phyloP scores from a whole-genome alignment of 2,113 vertebrate species.

The Edolisoma coerulescens region DNA sequence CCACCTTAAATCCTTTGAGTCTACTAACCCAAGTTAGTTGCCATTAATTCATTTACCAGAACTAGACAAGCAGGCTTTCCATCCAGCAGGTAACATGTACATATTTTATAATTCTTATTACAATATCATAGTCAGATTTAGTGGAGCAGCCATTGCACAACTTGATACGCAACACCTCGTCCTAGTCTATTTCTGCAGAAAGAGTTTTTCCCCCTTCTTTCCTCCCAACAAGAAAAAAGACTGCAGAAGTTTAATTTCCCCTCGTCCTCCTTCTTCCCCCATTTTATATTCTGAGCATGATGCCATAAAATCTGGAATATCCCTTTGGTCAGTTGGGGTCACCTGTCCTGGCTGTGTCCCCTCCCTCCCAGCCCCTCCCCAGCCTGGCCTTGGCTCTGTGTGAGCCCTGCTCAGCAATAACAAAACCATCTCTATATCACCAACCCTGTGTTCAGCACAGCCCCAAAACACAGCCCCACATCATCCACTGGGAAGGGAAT shows the following conservation, averaged over 20 bases:
- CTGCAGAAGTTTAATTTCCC: background rate
- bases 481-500: background rate
- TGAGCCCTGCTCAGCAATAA: background rate
- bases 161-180: rapidly evolving
- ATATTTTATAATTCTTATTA: background rate
- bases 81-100: background rate
- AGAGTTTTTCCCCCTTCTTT: background rate
- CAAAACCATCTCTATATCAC: background rate
- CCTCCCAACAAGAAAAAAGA: rapidly evolving
- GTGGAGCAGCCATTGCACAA: background rate
- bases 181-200: background rate
- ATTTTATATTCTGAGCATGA: background rate
- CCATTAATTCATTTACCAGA: background rate
- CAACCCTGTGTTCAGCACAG: background rate
- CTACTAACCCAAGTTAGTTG: background rate
- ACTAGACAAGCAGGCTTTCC: background rate
- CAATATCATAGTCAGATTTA: background rate
- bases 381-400: background rate
- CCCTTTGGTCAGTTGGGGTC: background rate
- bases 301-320: background rate
- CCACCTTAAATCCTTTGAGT: background rate
- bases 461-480: background rate
- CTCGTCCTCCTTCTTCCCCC: background rate
- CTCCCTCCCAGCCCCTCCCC: background rate
- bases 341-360: background rate